phyloP scores from a whole-genome alignment of 2,797 vertebrate species.

The Sebastes melanostomus region DNA sequence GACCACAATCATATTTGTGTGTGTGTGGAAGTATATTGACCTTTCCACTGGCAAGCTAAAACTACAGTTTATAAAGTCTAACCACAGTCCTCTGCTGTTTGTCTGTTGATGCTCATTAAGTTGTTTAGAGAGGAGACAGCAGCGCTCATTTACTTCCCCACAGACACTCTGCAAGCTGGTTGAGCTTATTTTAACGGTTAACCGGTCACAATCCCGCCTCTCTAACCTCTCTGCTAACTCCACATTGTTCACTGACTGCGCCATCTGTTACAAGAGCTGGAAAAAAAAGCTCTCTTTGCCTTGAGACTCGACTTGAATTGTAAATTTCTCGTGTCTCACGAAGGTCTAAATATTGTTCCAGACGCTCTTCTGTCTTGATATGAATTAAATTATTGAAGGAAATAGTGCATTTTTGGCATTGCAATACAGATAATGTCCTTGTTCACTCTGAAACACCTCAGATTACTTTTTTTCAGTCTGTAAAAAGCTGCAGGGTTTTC shows the following conservation, averaged over 20 bases:
- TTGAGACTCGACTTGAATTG: background rate
- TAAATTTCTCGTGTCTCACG: background rate
- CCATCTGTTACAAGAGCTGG: constrained; percentile 16
- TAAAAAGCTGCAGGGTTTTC: background rate
- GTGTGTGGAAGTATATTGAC: background rate
- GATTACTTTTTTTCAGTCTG: background rate
- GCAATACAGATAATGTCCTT: background rate
- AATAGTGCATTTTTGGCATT: background rate
- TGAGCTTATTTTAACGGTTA: background rate
- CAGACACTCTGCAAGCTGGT: background rate
- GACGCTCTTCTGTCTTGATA: background rate
- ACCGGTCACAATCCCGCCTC: background rate
- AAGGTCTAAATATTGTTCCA: background rate
- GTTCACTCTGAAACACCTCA: background rate
- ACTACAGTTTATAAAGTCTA: background rate
- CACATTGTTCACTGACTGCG: background rate
- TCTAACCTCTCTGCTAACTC: background rate
- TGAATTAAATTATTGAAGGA: background rate
- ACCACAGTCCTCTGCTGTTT: background rate
- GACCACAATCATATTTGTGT: background rate
- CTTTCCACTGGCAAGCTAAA: background rate
- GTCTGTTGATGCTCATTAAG: background rate
- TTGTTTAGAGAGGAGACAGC: background rate
- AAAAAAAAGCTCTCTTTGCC: background rate
- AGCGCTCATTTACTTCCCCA: background rate